A percentile compares a stretch with the other conserved stretches of the same genome.
Conservation (phyloP, 1,140 invertebrate genomes). For the Muscidifurax raptorellus region DNA sequence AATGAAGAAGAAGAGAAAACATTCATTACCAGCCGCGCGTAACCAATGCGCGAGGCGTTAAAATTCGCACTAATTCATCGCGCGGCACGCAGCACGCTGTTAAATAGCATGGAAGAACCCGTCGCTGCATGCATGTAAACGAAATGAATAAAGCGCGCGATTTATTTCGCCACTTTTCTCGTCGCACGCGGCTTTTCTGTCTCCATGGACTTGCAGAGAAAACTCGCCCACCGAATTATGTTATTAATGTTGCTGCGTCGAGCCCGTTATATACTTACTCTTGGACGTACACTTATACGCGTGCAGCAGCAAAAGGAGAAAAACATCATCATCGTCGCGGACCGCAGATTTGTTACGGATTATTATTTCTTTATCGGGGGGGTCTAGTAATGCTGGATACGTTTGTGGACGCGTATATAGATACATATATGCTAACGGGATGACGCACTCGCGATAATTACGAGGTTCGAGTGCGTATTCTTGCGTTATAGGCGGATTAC, state of each 20-base stretch:
- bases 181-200: background rate
- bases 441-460: too few relatives aligned
- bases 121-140: background rate
- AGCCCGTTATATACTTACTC: too few relatives aligned
- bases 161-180: conserved; percentile 14
- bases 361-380: background rate
- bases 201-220: too few relatives aligned
- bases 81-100: background rate
- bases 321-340: too few relatives aligned
- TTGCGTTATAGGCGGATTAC: background rate
- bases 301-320: too few relatives aligned
- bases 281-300: too few relatives aligned
- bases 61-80: conserved; percentile 40
- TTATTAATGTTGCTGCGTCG: background rate
- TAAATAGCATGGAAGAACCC: background rate
- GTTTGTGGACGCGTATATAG: too few relatives aligned
- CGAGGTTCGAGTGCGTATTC: background rate
- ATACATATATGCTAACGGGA: too few relatives aligned
- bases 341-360: background rate
- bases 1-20: conserved; percentile 15
- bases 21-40: conserved; percentile 21
- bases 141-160: conserved; percentile 23
- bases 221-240: background rate
- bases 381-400: too few relatives aligned
- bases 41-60: conserved; percentile 36